Conservation (phyloP, 2,113 vertebrate genomes). For the Meriones unguiculatus region DNA sequence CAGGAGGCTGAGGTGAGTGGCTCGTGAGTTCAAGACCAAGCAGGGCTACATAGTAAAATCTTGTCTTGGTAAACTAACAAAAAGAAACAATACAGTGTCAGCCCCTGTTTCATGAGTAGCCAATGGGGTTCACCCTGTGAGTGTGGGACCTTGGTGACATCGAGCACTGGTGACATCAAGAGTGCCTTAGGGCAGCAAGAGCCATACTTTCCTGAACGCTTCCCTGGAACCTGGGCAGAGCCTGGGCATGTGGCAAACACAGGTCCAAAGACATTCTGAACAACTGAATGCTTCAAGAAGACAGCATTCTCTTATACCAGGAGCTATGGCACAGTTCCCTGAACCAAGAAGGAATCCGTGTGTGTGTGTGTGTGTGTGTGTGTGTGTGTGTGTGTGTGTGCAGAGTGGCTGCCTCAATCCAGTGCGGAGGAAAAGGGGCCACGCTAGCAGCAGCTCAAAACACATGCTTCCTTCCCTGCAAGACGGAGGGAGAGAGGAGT, state of each 20-base stretch:
- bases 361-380: no score
- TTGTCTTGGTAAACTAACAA: not conserved
- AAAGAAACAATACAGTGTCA: not conserved
- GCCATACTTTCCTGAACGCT: not conserved
- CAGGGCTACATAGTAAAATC: not conserved
- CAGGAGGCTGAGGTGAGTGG: not conserved
- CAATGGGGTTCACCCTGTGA: accelerated
- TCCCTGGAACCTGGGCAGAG: not conserved
- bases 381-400: no score
- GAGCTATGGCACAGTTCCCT: no score
- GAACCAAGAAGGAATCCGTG: not conserved
- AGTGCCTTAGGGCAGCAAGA: not conserved
- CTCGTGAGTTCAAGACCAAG: not conserved
- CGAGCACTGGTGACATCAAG: no score
- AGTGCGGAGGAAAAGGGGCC: no score
- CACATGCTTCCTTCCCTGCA: not conserved
- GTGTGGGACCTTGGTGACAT: accelerated
- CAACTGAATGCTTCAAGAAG: not conserved
- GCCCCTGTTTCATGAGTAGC: not conserved
- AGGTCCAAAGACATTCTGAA: no score
- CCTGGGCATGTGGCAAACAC: accelerated
- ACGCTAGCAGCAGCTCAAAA: accelerated
- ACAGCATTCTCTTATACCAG: not conserved
- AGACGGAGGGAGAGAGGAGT: not conserved
- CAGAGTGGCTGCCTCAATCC: not conserved